A percentile compares a stretch with the other conserved stretches of the same genome.
Conservation (phyloP, 2,888 invertebrate genomes). For the Ichneumoninae sp. region DNA sequence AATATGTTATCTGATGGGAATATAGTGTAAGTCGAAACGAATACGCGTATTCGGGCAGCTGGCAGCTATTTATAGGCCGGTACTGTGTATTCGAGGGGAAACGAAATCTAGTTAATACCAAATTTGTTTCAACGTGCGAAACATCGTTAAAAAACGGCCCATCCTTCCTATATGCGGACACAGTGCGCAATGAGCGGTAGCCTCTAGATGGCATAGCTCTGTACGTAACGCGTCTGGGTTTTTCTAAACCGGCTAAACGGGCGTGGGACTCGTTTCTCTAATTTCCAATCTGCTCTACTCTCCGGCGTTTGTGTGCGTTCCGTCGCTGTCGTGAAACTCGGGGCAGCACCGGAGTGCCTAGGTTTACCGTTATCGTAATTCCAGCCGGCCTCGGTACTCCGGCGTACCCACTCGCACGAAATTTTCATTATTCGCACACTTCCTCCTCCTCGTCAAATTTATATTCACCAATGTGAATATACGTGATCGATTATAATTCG, state of each 20-base stretch:
- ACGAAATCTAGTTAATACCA: not conserved
- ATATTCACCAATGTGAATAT: not conserved
- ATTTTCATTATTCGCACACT: conserved; percentile 59
- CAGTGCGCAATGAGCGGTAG: not conserved
- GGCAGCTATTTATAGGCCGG: not conserved
- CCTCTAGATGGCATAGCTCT: not conserved
- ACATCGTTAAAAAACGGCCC: not conserved
- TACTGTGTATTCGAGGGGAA: not conserved
- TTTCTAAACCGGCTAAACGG: conserved; percentile 54
- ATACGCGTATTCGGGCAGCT: not conserved
- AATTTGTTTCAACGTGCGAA: not conserved
- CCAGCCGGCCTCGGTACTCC: conserved; percentile 49
- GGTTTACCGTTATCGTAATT: conserved; percentile 62
- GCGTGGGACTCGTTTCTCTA: conserved; percentile 56
- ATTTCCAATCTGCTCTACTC: conserved; percentile 50
- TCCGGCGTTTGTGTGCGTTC: not conserved
- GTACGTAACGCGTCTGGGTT: conserved; percentile 1
- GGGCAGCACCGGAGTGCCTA: conserved; percentile 19
- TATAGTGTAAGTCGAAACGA: not conserved
- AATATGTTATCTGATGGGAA: not conserved
- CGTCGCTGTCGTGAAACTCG: conserved; percentile 44
- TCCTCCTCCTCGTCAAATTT: not conserved
- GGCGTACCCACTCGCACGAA: conserved; percentile 45
- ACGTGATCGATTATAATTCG: conserved; percentile 23
- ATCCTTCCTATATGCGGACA: conserved; percentile 4